Conservation (phyloP, 2,113 vertebrate genomes). For the Passer domesticus region DNA sequence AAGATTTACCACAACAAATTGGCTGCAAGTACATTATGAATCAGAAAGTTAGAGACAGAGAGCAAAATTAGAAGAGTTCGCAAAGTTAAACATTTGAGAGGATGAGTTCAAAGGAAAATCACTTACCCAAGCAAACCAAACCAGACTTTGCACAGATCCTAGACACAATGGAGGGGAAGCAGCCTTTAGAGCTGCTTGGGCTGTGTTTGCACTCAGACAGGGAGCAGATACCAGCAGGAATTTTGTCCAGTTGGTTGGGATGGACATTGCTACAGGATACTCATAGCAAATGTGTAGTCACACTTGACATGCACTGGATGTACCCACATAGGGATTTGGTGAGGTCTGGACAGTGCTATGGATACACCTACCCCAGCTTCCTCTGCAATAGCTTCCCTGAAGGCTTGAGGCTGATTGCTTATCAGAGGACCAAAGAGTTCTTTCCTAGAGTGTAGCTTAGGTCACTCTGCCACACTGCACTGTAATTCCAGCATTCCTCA, state of each 20-base stretch:
- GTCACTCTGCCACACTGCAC: background rate
- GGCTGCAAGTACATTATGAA: background rate
- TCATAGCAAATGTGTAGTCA: background rate
- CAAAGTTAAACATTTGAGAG: background rate
- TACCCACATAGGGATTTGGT: background rate
- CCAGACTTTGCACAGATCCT: background rate
- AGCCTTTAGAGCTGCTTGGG: background rate
- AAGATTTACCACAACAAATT: background rate
- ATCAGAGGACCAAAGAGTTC: background rate
- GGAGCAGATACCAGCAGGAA: background rate
- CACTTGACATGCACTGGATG: fast-evolving
- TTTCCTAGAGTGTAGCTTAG: background rate
- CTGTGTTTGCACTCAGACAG: background rate
- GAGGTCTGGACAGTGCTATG: background rate
- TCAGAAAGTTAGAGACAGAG: background rate
- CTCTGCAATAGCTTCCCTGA: background rate
- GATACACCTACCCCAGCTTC: background rate
- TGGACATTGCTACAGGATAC: background rate
- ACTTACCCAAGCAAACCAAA: background rate
- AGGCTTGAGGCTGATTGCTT: background rate
- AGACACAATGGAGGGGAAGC: background rate
- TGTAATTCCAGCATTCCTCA: background rate
- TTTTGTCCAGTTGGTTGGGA: background rate
- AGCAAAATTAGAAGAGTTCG: background rate
- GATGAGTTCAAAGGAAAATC: background rate